Conservation (phyloP, 2,113 vertebrate genomes). For the Podarcis raffonei region DNA sequence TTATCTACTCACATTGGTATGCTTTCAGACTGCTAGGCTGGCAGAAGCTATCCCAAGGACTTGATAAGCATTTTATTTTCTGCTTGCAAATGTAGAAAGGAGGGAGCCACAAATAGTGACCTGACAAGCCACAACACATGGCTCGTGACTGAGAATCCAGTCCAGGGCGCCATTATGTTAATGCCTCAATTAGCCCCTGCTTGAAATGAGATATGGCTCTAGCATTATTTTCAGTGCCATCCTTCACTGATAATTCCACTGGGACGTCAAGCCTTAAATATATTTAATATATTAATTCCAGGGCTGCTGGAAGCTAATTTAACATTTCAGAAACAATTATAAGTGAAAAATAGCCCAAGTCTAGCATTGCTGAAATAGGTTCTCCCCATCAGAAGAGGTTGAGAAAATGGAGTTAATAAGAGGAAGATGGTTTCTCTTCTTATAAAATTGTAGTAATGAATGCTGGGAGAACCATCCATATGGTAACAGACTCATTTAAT, state of each 20-base stretch:
- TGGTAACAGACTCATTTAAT: slow-evolving; percentile 24
- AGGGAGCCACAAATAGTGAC: neutral
- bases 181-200: neutral
- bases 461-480: neutral
- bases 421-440: neutral
- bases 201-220: too few species aligned
- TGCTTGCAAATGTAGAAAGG: neutral
- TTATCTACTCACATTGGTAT: too few species aligned
- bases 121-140: neutral
- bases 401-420: neutral
- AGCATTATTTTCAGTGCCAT: neutral
- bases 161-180: neutral
- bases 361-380: neutral
- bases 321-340: neutral
- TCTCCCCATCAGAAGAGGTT: neutral
- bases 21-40: neutral
- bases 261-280: neutral
- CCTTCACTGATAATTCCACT: neutral
- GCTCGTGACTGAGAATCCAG: neutral
- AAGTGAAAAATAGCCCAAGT: neutral
- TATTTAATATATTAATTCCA: neutral
- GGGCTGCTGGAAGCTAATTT: neutral
- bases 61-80: neutral
- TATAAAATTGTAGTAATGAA: slow-evolving; percentile 10
- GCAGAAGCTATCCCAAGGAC: neutral